Conservation (phyloP, 2,797 vertebrate genomes). For the Siniperca scherzeri region DNA sequence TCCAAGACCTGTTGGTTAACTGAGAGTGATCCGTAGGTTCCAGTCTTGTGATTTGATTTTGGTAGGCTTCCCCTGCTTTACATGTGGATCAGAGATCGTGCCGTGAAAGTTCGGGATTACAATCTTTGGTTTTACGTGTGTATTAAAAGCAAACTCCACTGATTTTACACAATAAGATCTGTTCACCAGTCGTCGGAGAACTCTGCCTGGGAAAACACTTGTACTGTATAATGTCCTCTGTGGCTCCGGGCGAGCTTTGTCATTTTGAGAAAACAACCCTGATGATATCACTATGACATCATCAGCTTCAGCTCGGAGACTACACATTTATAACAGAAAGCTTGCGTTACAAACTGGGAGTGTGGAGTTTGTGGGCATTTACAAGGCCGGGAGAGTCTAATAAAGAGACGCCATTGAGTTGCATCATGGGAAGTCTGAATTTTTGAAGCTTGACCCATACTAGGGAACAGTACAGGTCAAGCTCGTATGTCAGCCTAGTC, state of each 20-base stretch:
- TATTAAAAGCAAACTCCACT: too few relatives aligned
- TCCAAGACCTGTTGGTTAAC: neutral
- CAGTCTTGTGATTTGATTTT: neutral
- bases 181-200: neutral
- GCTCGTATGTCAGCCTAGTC: too few relatives aligned
- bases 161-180: neutral
- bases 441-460: too few relatives aligned
- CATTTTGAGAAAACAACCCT: neutral
- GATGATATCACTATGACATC: neutral
- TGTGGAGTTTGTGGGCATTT: neutral
- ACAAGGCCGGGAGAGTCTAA: too few relatives aligned
- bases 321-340: neutral
- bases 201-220: neutral
- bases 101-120: neutral
- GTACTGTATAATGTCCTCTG: neutral
- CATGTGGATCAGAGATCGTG: neutral
- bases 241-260: neutral
- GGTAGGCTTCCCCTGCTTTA: neutral
- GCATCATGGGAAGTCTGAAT: neutral
- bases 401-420: neutral
- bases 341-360: neutral
- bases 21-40: neutral
- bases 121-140: neutral
- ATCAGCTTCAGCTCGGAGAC: neutral
- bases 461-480: too few relatives aligned